These are phyloP conservation scores for Anser brachyrhynchus DNA, from an alignment of 2,113 vertebrate species.

Conservation along the genomic window DNA sequence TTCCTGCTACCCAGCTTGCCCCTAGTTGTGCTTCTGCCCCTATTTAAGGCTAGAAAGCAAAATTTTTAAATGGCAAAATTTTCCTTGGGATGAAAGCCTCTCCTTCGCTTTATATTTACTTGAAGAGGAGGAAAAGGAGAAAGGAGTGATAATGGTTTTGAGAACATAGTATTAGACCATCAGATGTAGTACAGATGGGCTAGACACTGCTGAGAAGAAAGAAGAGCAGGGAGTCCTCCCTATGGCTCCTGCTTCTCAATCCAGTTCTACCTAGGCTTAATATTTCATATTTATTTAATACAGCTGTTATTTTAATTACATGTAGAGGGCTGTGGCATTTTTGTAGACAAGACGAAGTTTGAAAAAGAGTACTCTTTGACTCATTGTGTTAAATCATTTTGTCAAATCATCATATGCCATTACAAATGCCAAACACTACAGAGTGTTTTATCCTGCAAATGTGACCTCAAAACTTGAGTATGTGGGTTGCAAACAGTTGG, in stretches of 20 bases:
- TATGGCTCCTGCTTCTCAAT: neutral
- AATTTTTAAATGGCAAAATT: neutral
- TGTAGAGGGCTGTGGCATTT: neutral
- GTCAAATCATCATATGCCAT: fast-evolving
- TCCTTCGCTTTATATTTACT: neutral
- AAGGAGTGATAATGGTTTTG: neutral
- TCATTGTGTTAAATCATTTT: neutral
- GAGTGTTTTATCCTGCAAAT: neutral
- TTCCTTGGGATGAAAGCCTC: neutral
- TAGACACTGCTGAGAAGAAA: neutral
- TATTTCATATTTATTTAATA: neutral
- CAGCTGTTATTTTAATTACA: neutral
- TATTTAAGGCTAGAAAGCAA: neutral
- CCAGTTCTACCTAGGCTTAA: neutral
- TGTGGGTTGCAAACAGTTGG: neutral
- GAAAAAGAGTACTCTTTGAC: neutral
- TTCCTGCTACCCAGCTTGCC: neutral
- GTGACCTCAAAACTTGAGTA: neutral
- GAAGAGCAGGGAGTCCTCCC: neutral
- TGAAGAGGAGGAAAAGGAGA: neutral
- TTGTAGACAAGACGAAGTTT: neutral
- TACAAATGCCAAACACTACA: neutral
- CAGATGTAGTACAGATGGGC: neutral
- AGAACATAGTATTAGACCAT: neutral
- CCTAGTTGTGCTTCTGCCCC: neutral